These are phyloP conservation scores for Mastigias papua DNA, from an alignment of 30 jellyfish, hydroid and myxozoan species.

Conservation along the genomic window DNA sequence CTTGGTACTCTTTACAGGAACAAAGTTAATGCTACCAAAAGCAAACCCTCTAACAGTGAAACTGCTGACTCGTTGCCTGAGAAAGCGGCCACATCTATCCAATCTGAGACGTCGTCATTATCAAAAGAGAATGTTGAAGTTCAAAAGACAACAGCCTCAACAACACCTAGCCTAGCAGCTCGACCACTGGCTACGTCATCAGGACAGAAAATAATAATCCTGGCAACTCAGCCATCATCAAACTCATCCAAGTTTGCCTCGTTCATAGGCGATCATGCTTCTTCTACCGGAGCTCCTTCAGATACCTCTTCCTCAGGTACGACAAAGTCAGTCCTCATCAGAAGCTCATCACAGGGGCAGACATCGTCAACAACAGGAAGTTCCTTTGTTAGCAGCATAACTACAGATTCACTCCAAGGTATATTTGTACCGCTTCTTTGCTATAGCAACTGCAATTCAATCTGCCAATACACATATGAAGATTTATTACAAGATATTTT, in stretches of 20 bases:
- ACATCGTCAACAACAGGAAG: slow-evolving; percentile 69
- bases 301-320: slow-evolving; percentile 39
- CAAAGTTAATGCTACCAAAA: not conserved
- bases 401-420: slow-evolving; percentile 92
- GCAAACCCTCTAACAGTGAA: not conserved
- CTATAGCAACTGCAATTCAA: not conserved
- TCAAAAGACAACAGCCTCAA: slow-evolving; percentile 12
- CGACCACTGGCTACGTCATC: slow-evolving; percentile 30
- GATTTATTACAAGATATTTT: no score
- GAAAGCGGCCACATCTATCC: not conserved
- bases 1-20: not conserved
- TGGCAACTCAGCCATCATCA: slow-evolving; percentile 80
- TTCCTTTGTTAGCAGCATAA: slow-evolving; percentile 89
- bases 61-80: not conserved
- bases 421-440: not conserved
- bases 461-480: no score
- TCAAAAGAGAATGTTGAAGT: not conserved
- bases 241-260: slow-evolving; percentile 11
- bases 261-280: not conserved
- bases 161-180: not conserved
- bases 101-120: not conserved
- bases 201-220: slow-evolving; percentile 75
- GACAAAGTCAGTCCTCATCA: slow-evolving; percentile 45
- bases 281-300: slow-evolving; percentile 19
- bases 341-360: slow-evolving; percentile 54